Percentiles rank a stretch among this genome's conserved stretches.
Conservation (phyloP, 2,888 invertebrate species). For the Microplitis manilae region DNA sequence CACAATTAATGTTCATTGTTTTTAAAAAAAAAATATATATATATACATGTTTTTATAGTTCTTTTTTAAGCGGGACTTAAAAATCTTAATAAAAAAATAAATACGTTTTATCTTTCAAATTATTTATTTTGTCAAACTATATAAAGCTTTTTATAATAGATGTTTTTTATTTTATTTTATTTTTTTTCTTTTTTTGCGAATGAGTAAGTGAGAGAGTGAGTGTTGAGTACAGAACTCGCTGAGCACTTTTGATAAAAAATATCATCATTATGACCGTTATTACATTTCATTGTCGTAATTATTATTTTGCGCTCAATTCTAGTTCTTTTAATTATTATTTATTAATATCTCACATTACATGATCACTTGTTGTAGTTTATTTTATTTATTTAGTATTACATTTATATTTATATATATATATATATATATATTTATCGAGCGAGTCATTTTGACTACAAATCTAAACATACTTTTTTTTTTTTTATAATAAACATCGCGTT, state of each 20-base stretch:
- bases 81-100: conserved; percentile 3
- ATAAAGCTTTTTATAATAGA: conserved; percentile 65
- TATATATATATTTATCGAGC: background rate
- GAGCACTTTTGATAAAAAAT: conserved; percentile 61
- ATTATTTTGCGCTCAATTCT: conserved; percentile 35
- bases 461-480: background rate
- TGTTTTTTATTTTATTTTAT: conserved; percentile 41
- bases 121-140: conserved; percentile 65
- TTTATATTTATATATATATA: background rate
- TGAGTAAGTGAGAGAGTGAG: conserved; percentile 59
- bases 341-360: conserved; percentile 28
- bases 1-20: too few species aligned
- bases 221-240: conserved; percentile 57
- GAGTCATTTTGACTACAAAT: background rate
- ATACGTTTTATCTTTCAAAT: conserved; percentile 53
- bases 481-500: background rate
- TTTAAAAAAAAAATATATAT: background rate
- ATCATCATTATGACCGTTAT: conserved; percentile 53
- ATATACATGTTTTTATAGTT: background rate
- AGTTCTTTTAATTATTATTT: conserved; percentile 39
- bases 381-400: background rate
- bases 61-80: background rate
- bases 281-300: conserved; percentile 34
- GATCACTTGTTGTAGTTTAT: background rate
- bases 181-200: conserved; percentile 47